Base-by-base conservation (phyloP, 2,888 invertebrate genomes). In the Toxonevra muliebris region DNA sequence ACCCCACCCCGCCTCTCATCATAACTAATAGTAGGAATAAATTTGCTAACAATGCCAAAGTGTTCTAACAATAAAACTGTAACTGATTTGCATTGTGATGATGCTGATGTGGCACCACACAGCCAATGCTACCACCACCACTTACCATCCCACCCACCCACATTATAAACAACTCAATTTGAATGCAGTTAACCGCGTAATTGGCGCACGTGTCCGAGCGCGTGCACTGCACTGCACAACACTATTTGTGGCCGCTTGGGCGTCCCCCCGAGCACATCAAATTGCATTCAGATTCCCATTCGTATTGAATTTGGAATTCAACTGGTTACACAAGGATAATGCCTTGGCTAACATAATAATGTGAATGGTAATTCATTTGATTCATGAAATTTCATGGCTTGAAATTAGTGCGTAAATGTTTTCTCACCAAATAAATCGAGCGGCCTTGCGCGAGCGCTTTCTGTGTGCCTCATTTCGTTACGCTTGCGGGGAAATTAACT, bases 161-260 rank as follows among this genome's bases (percentile, higher is more conserved):
- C 17, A 41, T 40, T 41, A 40, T 80, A 82, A 82, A 82, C 82
- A 82, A 82, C 82, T 82, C 82, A 79, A 84, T 84, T 83, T 80
- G 82, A 79, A 82, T 81, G 79, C 83, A 83, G 80, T 82, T 84
- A 82, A 83, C 83, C 84, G 81, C 83, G 81, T 84, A 83, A 83
- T 83, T 84, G 84, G 69, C 76, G 74, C 83, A 84, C 83, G 83
- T 84, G 83, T 74, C 76, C 20, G 66, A 43, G 54, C 66, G 66
- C 54, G 66, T 68, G 71, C 77, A 77, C 30, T 30, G 30, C 30
- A 30, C 30, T 30, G 7, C n/a, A n/a, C n/a, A n/a, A n/a, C n/a
- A n/a, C 79, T 80, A 80, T 79, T 80, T 80, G 80, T 70, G 78
- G 80, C 12, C 9, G 48, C n/a, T n/a, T n/a, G 61, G 57, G n/a